Conservation (phyloP, 2,113 vertebrate species). For the Motacilla tschutschensis region DNA sequence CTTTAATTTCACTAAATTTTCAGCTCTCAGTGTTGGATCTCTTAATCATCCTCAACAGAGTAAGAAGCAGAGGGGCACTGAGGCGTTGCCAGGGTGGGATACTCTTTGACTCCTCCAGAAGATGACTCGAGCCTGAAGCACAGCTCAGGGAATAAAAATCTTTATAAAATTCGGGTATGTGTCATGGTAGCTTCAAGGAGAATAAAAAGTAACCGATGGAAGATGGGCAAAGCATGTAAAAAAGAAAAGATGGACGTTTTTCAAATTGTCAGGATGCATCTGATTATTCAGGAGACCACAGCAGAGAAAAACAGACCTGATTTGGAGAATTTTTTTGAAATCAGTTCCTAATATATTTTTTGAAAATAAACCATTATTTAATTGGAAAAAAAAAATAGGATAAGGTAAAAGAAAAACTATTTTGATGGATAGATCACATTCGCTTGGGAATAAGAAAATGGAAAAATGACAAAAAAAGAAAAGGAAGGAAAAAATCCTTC, state of each 20-base stretch:
- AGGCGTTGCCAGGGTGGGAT: background rate
- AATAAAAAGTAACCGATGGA: background rate
- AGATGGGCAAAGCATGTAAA: background rate
- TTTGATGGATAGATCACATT: background rate
- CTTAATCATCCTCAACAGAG: background rate
- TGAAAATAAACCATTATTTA: background rate
- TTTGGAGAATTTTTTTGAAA: background rate
- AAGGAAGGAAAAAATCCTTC: background rate
- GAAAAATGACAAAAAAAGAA: background rate
- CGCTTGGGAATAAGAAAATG: background rate
- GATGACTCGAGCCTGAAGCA: fast-evolving
- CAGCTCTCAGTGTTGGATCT: background rate
- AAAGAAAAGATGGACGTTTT: background rate
- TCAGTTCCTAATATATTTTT: background rate
- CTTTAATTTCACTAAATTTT: background rate
- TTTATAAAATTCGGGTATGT: background rate
- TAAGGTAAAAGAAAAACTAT: background rate
- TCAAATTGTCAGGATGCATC: background rate
- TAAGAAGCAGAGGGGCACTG: background rate
- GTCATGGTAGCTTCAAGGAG: background rate
- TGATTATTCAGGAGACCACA: background rate
- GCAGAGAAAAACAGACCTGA: background rate
- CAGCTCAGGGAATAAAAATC: background rate
- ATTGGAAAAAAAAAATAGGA: background rate
- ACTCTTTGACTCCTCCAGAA: background rate